Evolutionary conservation across 2,797 vertebrate species (phyloP), one percentile per base, ranked within the genome.

Genomic region (Gouania willdenowi): DNA sequence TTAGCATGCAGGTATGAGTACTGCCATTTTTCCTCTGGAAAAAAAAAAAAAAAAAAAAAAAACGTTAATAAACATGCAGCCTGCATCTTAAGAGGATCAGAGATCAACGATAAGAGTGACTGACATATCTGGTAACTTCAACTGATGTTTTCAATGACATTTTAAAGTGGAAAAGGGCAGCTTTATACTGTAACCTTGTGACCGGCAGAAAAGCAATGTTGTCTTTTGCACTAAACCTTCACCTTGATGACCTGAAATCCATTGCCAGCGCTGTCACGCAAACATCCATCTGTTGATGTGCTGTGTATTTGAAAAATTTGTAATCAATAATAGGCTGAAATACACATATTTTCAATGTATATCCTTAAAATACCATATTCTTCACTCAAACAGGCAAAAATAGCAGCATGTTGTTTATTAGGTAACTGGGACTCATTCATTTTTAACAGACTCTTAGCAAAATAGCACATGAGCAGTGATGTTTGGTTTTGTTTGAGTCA

Each of bases 11-110:
- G 63, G 9, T 19, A 46, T n/a, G 16, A 43, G 47, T 21, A 0
- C 5, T 32, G 0, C 26, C 30, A 14, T 38, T 71, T 49, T 68
- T 65, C 71, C 58, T 74, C 45, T 25, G 66, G 75, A n/a, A n/a
- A n/a, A n/a, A n/a, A n/a, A n/a, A n/a, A n/a, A n/a, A n/a, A n/a
- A 77, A 73, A 55, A 75, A 68, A 34, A 77, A 73, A 55, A 75
- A 68, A 34, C 45, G 46, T 47, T 49, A 69, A 80, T 64, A 62
- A 57, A 62, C 65, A 69, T 22, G 51, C 53, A 21, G 15, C 9
- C 25, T 11, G 30, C 39, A 56, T 70, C 62, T 61, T 5, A 3
- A 63, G 45, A 52, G 71, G 64, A 74, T 75, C 59, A 48, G 9
- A 57, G 44, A 67, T 63, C 60, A 71, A 69, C 6, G 18, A 35